Base-by-base conservation (phyloP, 2,888 invertebrate species). In the Stegophylla sp. region DNA sequence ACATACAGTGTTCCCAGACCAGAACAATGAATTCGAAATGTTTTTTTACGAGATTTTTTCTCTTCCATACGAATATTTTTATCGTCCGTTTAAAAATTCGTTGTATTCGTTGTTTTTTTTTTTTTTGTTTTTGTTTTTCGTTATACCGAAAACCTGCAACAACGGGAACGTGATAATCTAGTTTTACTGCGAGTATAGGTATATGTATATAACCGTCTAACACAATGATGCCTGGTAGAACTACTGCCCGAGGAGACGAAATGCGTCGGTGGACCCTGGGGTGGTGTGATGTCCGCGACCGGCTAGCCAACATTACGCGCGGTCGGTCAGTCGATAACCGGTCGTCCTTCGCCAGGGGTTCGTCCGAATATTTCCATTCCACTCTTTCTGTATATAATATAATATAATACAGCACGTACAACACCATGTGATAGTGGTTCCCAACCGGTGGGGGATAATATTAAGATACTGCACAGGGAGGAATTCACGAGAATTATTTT, bases 311-410 rank as follows among this genome's bases (percentile, higher is more conserved):
- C n/a, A 45, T 26, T 34, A 5, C 34, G 34, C 4, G 3, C 34
- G 34, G 34, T n/a, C 43, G 1, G 56, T 10, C 26, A 10, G 43
- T 12, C 56, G 34, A 5, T 51, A 63, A 79, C 79, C 79, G 79
- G 79, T 79, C 48, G 79, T 79, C 79, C 79, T 79, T 79, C 79
- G 71, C 61, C 61, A 34, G 69, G 56, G 41, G 79, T 66, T 76
- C 41, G 66, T 41, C 66, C 12, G n/a, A 51, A 20, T 45, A 20
- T n/a, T 5, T 43, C 26, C 43, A 13, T 72, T 72, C 43, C 53
- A 17, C 7, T 73, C 73, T 1, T 59, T 73, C 59, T n/a, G 59
- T 73, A 56, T 56, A 51, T 41, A n/a, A n/a, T n/a, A n/a, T n/a
- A n/a, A n/a, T n/a, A n/a, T n/a, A n/a, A 7, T 45, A 45, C 5